A percentile compares a stretch with the other conserved stretches of the same genome.
phyloP scores from a whole-genome alignment of 2,888 invertebrate species.

The Coleophora deauratella region DNA sequence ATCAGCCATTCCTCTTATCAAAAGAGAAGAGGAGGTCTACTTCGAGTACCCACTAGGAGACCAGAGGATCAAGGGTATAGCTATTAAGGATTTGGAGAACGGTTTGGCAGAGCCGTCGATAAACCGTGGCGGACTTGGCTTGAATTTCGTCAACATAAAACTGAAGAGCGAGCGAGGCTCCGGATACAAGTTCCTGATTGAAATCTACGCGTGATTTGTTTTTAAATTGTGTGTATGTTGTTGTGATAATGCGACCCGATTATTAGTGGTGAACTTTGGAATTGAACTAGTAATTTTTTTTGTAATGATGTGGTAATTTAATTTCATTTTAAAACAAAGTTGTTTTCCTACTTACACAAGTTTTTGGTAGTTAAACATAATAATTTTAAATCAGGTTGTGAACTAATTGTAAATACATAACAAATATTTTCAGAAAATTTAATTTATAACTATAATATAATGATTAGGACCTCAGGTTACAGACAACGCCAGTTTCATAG shows the following conservation, averaged over 20 bases:
- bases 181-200: constrained; percentile 46
- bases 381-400: too few relatives aligned
- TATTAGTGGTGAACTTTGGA: background rate
- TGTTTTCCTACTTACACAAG: too few relatives aligned
- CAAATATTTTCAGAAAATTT: too few relatives aligned
- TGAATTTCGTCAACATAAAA: constrained; percentile 50
- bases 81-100: constrained; percentile 56
- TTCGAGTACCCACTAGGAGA: constrained; percentile 43
- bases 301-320: too few relatives aligned
- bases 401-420: too few relatives aligned
- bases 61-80: constrained; percentile 57
- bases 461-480: too few relatives aligned
- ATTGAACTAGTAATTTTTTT: background rate
- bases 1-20: constrained; percentile 35
- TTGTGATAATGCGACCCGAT: background rate
- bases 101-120: constrained; percentile 52
- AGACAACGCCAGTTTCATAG: too few relatives aligned
- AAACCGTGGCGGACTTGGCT: constrained; percentile 53
- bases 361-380: too few relatives aligned
- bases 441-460: too few relatives aligned
- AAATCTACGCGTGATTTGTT: constrained; percentile 48
- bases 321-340: too few relatives aligned
- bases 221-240: background rate
- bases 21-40: constrained; percentile 39
- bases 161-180: constrained; percentile 58